Conservation (phyloP, 1,140 invertebrate genomes). For the Ericerus pela region DNA sequence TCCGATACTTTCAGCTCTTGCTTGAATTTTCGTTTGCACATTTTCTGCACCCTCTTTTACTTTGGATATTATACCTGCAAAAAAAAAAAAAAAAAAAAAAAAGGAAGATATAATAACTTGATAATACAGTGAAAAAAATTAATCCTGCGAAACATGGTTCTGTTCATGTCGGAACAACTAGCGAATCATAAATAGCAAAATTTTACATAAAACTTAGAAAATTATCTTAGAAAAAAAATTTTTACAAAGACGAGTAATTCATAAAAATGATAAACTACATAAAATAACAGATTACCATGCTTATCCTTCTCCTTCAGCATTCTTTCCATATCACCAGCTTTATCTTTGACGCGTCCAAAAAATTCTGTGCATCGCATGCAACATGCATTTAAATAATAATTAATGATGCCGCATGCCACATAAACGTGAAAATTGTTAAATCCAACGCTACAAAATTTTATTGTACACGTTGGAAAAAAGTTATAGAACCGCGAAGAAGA, state of each 20-base stretch:
- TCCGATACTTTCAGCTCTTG: constrained; percentile 55
- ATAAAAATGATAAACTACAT: background rate
- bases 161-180: too few species aligned
- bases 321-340: constrained; percentile 75
- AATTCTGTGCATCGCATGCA: constrained; percentile 64
- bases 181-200: too few species aligned
- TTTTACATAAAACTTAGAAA: too few species aligned
- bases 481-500: too few species aligned
- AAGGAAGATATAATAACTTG: background rate
- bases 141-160: too few species aligned
- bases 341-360: constrained; percentile 82
- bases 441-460: constrained; percentile 3
- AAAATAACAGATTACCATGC: constrained; percentile 45
- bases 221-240: background rate
- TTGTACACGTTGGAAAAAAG: too few species aligned
- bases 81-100: background rate
- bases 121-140: too few species aligned
- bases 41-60: constrained; percentile 92
- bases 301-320: constrained; percentile 83
- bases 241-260: background rate
- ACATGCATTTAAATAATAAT: too few species aligned
- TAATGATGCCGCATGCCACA: too few species aligned
- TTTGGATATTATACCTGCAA: constrained; percentile 73
- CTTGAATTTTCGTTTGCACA: constrained; percentile 83
- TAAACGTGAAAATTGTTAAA: constrained; percentile 4